These are phyloP conservation scores for Drosophila yakuba DNA, from an alignment of 1,140 invertebrate species.

Conservation along the genomic window DNA sequence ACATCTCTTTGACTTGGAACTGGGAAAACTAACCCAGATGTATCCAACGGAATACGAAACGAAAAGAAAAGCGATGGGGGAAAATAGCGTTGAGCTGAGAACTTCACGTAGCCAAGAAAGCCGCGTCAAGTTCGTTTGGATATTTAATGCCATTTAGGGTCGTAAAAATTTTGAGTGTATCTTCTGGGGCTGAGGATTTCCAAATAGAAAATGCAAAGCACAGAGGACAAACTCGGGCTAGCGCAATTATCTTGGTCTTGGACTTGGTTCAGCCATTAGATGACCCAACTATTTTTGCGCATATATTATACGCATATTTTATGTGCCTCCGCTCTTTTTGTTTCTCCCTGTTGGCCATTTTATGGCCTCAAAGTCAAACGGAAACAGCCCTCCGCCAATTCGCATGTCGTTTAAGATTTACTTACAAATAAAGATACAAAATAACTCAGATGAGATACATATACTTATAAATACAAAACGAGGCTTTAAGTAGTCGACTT, in stretches of 20 bases:
- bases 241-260: conserved; percentile 72
- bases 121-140: conserved; percentile 75
- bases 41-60: conserved; percentile 12
- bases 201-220: conserved; percentile 64
- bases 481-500: conserved; percentile 38
- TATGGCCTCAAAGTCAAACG: conserved; percentile 44
- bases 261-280: conserved; percentile 80
- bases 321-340: conserved; percentile 53
- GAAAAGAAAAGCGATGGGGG: background rate
- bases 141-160: conserved; percentile 77
- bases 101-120: conserved; percentile 71
- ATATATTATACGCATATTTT: conserved; percentile 78
- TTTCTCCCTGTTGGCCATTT: conserved; percentile 32
- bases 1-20: conserved; percentile 33
- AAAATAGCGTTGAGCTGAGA: conserved; percentile 38
- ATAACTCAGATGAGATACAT: conserved; percentile 21
- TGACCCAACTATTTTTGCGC: conserved; percentile 75
- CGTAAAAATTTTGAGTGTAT: conserved; percentile 79
- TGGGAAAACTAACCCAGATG: conserved; percentile 51
- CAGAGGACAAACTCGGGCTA: conserved; percentile 54
- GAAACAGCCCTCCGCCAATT: conserved; percentile 28
- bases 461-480: conserved; percentile 30
- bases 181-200: conserved; percentile 30
- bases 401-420: conserved; percentile 39
- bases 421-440: conserved; percentile 58